Percentiles rank a stretch among this genome's conserved stretches.
Evolutionary conservation across 2,113 vertebrate genomes (phyloP).

Genomic region (Peromyscus leucopus): DNA sequence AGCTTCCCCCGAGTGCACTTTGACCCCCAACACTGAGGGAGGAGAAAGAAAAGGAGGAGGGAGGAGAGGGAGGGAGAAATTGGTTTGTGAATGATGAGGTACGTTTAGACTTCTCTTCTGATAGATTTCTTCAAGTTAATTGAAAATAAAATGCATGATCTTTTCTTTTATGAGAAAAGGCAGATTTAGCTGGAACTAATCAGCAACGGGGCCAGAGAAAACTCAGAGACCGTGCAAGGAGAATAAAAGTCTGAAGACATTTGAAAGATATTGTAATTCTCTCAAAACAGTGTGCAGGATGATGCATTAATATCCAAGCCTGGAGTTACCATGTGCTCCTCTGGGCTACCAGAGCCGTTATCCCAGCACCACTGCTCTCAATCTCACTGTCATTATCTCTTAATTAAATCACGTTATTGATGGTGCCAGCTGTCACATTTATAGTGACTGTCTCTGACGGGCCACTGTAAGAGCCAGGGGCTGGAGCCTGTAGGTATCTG

Average conservation of each 20-base stretch:
- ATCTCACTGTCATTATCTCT: neutral
- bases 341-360: neutral
- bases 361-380: neutral
- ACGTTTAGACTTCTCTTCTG: neutral
- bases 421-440: neutral
- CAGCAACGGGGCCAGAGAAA: neutral
- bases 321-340: rapidly evolving
- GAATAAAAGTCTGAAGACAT: neutral
- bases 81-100: neutral
- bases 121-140: neutral
- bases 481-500: neutral
- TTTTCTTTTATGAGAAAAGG: slow-evolving; percentile 49
- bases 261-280: neutral
- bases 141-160: neutral
- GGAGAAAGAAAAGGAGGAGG: too few relatives aligned
- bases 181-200: slow-evolving; percentile 23
- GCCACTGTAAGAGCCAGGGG: neutral
- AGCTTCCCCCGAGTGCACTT: neutral
- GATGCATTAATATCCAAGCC: neutral
- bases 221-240: neutral
- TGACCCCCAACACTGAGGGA: neutral
- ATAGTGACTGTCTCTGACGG: neutral
- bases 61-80: neutral
- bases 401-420: neutral
- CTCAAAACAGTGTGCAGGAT: neutral